These are phyloP conservation scores for Drosophila picticornis DNA, from an alignment of 2,888 invertebrate species.

Conservation along the genomic window DNA sequence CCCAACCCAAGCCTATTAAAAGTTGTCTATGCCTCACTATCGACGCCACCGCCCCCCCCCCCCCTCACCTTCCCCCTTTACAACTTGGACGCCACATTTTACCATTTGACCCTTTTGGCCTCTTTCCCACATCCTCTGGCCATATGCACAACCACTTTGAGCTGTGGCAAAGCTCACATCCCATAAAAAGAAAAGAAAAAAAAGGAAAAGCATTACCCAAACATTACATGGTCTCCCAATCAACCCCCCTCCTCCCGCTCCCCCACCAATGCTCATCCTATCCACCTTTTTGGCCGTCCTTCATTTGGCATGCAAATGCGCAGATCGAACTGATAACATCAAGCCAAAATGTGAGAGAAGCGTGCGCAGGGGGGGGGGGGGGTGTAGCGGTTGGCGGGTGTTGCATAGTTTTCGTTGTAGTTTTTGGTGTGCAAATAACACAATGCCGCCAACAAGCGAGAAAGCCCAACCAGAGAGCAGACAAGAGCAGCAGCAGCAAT, in stretches of 20 bases:
- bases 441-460: slow-evolving; percentile 63
- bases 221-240: slow-evolving; percentile 40
- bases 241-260: background rate
- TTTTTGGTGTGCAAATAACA: slow-evolving; percentile 68
- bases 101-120: slow-evolving; percentile 60
- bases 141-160: slow-evolving; percentile 67
- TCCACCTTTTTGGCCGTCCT: slow-evolving; percentile 41
- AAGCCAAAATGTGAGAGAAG: slow-evolving; percentile 59
- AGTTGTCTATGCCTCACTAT: slow-evolving; percentile 25
- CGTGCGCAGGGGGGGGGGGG: background rate
- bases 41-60: background rate
- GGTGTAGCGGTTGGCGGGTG: background rate
- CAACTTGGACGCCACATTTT: slow-evolving; percentile 39
- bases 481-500: slow-evolving; percentile 18
- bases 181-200: background rate
- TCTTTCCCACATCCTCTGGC: slow-evolving; percentile 61
- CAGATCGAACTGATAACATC: slow-evolving; percentile 78
- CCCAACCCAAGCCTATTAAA: slow-evolving; percentile 35
- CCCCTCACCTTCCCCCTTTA: background rate
- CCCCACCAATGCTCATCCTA: background rate
- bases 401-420: slow-evolving; percentile 47
- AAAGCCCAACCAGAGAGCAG: slow-evolving; percentile 56
- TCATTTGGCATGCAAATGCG: slow-evolving; percentile 77
- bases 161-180: slow-evolving; percentile 68
- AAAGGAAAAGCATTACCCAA: slow-evolving; percentile 47